These are phyloP conservation scores for Thamnophis elegans DNA, from an alignment of 2,797 vertebrate species.

Conservation along the genomic window DNA sequence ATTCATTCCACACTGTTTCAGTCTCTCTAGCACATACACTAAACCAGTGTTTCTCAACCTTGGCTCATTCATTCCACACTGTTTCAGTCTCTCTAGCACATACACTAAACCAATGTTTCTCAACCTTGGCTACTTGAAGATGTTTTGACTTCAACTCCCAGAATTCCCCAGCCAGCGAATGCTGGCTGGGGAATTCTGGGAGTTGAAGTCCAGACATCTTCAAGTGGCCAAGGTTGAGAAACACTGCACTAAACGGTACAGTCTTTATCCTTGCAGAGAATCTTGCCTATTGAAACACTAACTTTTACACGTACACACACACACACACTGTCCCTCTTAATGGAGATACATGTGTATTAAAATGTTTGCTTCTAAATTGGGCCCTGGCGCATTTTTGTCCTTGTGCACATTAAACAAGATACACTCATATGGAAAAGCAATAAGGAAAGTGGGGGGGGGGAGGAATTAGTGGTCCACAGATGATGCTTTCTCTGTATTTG, in stretches of 20 bases:
- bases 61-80: too few species aligned
- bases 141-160: too few species aligned
- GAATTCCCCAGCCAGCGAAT: too few species aligned
- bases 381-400: neutral
- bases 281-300: slow-evolving; percentile 18
- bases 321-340: neutral
- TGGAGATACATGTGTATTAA: slow-evolving; percentile 18
- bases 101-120: too few species aligned
- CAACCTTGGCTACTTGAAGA: too few species aligned
- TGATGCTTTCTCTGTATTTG: neutral
- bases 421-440: neutral
- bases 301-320: neutral
- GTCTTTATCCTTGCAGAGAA: neutral
- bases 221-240: too few species aligned
- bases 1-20: too few species aligned
- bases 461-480: neutral
- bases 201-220: too few species aligned
- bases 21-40: too few species aligned
- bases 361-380: slow-evolving; percentile 4
- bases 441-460: neutral
- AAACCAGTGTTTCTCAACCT: too few species aligned
- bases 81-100: too few species aligned
- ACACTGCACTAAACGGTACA: neutral
- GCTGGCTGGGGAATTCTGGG: too few species aligned
- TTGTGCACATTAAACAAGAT: neutral